Conservation (phyloP, 1,140 invertebrate genomes). For the Palaemon carinicauda region DNA sequence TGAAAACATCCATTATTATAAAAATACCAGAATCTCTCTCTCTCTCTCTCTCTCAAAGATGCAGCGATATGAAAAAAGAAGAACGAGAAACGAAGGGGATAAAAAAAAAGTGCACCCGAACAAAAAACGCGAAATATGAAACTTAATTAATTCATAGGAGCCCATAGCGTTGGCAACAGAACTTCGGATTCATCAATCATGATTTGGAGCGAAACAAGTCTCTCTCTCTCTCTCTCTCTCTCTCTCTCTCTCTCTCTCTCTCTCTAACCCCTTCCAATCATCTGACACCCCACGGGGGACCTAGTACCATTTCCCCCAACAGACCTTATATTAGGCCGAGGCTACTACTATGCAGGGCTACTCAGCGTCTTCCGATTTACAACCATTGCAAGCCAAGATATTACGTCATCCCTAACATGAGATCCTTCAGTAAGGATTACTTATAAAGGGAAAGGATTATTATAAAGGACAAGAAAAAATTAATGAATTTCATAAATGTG, state of each 20-base stretch:
- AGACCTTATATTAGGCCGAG: background rate
- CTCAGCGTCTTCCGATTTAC: too few species aligned
- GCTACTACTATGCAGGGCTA: background rate
- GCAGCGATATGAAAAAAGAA: background rate
- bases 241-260: background rate
- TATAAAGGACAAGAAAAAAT: too few species aligned
- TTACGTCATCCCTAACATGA: too few species aligned
- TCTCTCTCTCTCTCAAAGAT: background rate
- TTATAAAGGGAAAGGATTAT: too few species aligned
- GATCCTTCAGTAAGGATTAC: too few species aligned
- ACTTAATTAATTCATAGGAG: constrained; percentile 41
- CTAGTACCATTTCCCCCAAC: background rate
- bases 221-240: background rate
- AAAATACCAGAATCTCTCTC: too few species aligned
- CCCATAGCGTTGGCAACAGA: constrained; percentile 37
- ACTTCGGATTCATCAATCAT: constrained; percentile 47
- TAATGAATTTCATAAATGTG: too few species aligned
- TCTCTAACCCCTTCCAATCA: background rate
- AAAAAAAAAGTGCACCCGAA: background rate
- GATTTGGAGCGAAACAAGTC: constrained; percentile 32
- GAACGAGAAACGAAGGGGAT: background rate
- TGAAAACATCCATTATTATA: too few species aligned
- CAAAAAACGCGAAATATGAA: background rate
- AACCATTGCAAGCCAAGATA: too few species aligned
- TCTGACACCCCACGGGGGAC: background rate